A percentile compares a stretch with the other conserved stretches of the same genome.
These are phyloP conservation scores for Scolopax rusticola DNA, from an alignment of 2,797 vertebrate species.

Conservation along the genomic window DNA sequence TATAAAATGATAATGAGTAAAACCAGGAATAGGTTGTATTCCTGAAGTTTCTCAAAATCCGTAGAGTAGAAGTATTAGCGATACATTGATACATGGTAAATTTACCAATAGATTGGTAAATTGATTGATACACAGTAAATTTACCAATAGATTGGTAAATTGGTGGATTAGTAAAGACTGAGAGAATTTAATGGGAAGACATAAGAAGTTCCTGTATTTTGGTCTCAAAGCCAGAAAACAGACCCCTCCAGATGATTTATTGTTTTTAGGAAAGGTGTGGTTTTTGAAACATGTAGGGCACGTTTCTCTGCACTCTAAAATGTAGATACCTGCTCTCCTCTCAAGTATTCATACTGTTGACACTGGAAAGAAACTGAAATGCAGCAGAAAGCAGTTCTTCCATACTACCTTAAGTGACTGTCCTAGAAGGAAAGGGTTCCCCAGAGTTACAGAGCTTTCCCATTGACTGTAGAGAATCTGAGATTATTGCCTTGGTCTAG, in stretches of 20 bases:
- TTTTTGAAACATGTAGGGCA: not conserved
- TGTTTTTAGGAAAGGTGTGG: not conserved
- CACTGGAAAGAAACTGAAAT: not conserved
- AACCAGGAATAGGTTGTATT: not conserved
- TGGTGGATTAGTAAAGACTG: not conserved
- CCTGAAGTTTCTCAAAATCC: not conserved
- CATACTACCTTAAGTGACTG: not conserved
- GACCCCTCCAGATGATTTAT: rapidly evolving
- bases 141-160: not conserved
- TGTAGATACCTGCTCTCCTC: not conserved
- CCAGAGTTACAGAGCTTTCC: not conserved
- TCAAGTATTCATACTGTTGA: not conserved
- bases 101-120: not conserved
- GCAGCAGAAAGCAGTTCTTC: not conserved
- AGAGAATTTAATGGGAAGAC: not conserved
- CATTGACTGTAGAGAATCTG: not conserved
- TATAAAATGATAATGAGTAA: not conserved
- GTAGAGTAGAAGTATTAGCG: not conserved
- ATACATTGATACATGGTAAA: not conserved
- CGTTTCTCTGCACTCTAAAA: not conserved
- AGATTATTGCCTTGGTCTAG: not conserved
- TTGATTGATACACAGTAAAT: too few species aligned
- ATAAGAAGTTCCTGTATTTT: not conserved
- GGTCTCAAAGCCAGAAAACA: not conserved
- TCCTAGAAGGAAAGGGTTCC: rapidly evolving